Evolutionary conservation across 1,140 invertebrate genomes (phyloP).

Genomic region (Liolophura sinensis): DNA sequence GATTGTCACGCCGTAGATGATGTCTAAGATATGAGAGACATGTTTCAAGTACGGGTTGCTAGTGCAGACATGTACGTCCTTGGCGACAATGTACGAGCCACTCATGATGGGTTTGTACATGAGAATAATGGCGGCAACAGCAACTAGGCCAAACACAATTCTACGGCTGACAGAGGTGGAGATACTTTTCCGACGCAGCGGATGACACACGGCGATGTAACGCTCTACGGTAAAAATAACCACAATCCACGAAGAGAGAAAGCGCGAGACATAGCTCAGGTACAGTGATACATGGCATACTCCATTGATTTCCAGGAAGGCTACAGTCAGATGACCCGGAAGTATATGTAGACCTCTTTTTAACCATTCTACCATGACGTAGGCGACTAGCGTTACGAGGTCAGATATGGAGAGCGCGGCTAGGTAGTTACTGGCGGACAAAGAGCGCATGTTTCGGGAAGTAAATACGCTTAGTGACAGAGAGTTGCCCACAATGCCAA

Average conservation of each 20-base stretch:
- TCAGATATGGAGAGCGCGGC: constrained; percentile 44
- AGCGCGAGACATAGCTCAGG: constrained; percentile 41
- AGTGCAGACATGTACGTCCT: constrained; percentile 61
- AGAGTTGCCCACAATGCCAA: constrained; percentile 44
- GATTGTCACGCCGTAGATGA: constrained; percentile 31
- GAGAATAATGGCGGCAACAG: constrained; percentile 11
- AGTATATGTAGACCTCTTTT: constrained; percentile 23
- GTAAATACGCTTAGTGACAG: constrained; percentile 43
- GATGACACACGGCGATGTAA: constrained; percentile 37
- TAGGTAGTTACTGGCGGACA: constrained; percentile 44
- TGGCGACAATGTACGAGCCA: constrained; percentile 26
- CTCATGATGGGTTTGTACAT: constrained; percentile 29
- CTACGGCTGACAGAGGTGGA: constrained; percentile 76
- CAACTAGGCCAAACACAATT: constrained; percentile 12
- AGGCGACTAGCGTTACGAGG: constrained; percentile 36
- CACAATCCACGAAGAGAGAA: constrained; percentile 51
- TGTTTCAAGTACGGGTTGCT: constrained; percentile 19
- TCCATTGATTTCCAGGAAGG: constrained; percentile 35
- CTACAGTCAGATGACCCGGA: constrained; percentile 8
- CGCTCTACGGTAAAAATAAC: constrained; percentile 51
- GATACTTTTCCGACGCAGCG: constrained; percentile 67
- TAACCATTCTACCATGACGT: constrained; percentile 47
- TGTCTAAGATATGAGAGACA: constrained; percentile 35
- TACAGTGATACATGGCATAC: constrained; percentile 44
- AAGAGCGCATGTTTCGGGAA: constrained; percentile 35